Evolutionary conservation across 2,113 vertebrate species (phyloP).

Genomic region (Neomonachus schauinslandi): DNA sequence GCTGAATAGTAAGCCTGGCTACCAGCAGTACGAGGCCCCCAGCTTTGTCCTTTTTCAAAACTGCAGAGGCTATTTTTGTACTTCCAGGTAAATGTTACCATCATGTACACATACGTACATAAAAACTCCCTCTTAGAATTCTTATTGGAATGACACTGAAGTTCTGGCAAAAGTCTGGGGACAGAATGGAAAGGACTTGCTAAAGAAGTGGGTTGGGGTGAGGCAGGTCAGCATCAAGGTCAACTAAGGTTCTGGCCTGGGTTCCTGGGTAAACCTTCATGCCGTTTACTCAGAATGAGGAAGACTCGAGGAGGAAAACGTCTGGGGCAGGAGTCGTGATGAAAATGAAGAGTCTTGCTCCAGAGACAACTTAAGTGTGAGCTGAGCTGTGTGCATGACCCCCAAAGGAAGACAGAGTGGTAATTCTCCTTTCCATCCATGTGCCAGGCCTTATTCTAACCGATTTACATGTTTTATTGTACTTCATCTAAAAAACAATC

Average conservation of each 20-base stretch:
- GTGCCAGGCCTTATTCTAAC: neutral
- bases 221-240: neutral
- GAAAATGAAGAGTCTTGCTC: neutral
- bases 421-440: neutral
- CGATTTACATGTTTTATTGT: neutral
- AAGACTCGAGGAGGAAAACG: neutral
- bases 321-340: neutral
- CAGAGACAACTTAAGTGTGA: neutral
- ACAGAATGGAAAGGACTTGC: neutral
- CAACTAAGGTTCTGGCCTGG: neutral
- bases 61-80: neutral
- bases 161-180: neutral
- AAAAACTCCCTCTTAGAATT: neutral
- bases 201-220: too few species aligned
- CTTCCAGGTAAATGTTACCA: neutral
- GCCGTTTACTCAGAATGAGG: neutral
- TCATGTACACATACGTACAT: neutral
- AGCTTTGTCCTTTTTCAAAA: neutral
- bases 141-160: neutral
- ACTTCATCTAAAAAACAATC: neutral
- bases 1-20: neutral
- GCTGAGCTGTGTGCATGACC: neutral
- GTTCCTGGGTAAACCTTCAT: neutral
- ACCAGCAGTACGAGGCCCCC: neutral
- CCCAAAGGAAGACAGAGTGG: neutral